Percentiles rank a stretch among this genome's conserved stretches.
These are phyloP conservation scores for Trilocha varians DNA, from an alignment of 2,888 invertebrate genomes.

Conservation along the genomic window DNA sequence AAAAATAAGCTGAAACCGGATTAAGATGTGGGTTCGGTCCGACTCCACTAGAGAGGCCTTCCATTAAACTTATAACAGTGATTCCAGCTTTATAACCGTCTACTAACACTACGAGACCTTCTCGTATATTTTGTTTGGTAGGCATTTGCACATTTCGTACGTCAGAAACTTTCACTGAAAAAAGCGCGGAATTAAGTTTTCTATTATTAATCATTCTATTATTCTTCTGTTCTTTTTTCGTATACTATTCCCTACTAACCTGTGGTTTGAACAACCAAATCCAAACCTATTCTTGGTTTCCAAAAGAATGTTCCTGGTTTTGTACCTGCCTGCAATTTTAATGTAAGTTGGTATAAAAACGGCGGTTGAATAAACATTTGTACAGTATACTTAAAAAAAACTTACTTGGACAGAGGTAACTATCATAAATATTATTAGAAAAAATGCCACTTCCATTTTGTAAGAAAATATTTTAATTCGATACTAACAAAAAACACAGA, in stretches of 20 bases:
- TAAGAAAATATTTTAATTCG: background rate
- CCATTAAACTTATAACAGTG: conserved; percentile 29
- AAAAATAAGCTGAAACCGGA: conserved; percentile 34
- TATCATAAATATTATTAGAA: background rate
- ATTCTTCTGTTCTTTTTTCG: too few relatives aligned
- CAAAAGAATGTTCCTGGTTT: conserved; percentile 30
- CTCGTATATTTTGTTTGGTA: conserved; percentile 18
- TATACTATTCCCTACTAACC: too few relatives aligned
- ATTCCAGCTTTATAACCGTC: conserved; percentile 37
- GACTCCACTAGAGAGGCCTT: conserved; percentile 24
- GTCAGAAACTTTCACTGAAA: background rate
- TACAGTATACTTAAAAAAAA: background rate
- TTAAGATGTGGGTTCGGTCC: conserved; percentile 27
- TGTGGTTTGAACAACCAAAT: conserved; percentile 26
- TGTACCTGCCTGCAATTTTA: conserved; percentile 17
- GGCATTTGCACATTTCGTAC: conserved; percentile 15
- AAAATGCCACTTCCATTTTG: background rate
- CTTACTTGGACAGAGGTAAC: background rate
- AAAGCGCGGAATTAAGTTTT: too few relatives aligned
- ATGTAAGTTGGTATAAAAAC: background rate
- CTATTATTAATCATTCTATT: too few relatives aligned
- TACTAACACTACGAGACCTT: conserved; percentile 32
- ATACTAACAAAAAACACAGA: background rate
- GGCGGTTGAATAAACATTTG: background rate
- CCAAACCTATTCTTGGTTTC: conserved; percentile 31